Base-by-base conservation (phyloP, 2,888 invertebrate genomes). In the Altica lythri region DNA sequence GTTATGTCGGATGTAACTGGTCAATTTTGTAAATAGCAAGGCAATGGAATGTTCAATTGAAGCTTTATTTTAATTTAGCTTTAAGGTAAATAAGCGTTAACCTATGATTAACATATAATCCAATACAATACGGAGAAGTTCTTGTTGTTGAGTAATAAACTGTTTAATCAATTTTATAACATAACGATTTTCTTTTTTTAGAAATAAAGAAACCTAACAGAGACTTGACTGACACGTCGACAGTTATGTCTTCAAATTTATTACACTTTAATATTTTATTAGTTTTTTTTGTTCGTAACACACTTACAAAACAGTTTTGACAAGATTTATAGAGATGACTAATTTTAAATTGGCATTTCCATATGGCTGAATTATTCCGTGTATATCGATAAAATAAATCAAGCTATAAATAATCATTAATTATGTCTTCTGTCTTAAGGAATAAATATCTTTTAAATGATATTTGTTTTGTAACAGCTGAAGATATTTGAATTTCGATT, bases 261-360 rank as follows among this genome's bases (percentile, higher is more conserved):
- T 22, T 6, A 4, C 10, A n/a, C 9, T 49, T 49, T 32, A 40
- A 49, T n/a, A n/a, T n/a, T n/a, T n/a, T 22, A 40, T 32, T 32
- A 37, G 16, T 27, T 19, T 12, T 8, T 40, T 14, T 29, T 37
- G 27, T 22, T 38, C 18, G 18, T 49, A 49, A 40, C 49, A 49
- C 19, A 49, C 22, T 19, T 49, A 42, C 42, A 16, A 49, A 49
- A 49, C 40, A 49, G 17, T 18, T 14, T n/a, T 22, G 38, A 49
- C 49, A 49, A 49, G 49, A 49, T 49, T 49, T 49, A 49, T 49
- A n/a, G 22, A n/a, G 32, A 32, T 49, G 49, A 49, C 49, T 49
- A 49, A 49, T 42, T 30, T n/a, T 34, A 48, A 38, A 37, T 48
- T 40, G 49, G 40, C 40, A 49, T 49, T 49, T 49, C 49, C 49